phyloP scores from a whole-genome alignment of 1,140 invertebrate genomes.

The Pachyrhynchus sulphureomaculatus region DNA sequence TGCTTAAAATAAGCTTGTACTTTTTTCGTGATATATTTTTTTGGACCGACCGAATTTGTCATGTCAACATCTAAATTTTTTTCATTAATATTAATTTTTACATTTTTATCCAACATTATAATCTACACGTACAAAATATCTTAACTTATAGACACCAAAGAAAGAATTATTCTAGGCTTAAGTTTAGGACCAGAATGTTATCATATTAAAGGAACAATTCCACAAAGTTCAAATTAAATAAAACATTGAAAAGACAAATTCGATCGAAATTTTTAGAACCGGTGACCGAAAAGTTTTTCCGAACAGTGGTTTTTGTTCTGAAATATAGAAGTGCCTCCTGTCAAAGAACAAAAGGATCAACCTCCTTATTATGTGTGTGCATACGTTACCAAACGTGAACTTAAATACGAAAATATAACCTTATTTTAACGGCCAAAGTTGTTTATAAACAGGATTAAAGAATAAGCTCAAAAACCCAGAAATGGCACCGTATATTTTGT shows the following conservation, averaged over 20 bases:
- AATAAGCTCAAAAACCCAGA: conserved; percentile 13
- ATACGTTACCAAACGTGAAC: conserved; percentile 45
- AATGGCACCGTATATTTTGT: neutral
- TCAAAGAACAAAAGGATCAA: conserved; percentile 39
- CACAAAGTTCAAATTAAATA: conserved; percentile 3
- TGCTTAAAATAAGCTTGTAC: conserved; percentile 73
- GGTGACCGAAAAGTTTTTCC: conserved; percentile 53
- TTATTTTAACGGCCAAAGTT: conserved; percentile 41
- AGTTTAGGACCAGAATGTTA: conserved; percentile 19
- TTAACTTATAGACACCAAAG: conserved; percentile 11
- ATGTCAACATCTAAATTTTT: conserved; percentile 1
- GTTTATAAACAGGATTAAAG: conserved; percentile 10
- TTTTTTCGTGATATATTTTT: conserved; percentile 63
- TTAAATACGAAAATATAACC: conserved; percentile 8
- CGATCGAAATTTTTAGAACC: conserved; percentile 46
- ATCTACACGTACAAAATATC: conserved; percentile 21
- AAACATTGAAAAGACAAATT: neutral
- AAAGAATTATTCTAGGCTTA: conserved; percentile 19
- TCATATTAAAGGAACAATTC: conserved; percentile 13
- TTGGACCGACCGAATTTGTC: conserved; percentile 33
- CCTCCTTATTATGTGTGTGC: conserved; percentile 52
- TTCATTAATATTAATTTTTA: conserved; percentile 17
- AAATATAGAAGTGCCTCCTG: conserved; percentile 39
- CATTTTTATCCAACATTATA: conserved; percentile 3
- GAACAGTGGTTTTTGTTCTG: conserved; percentile 47